A percentile compares a stretch with the other conserved stretches of the same genome.
Evolutionary conservation across 1,140 invertebrate genomes (phyloP).

Genomic region (Bathynomus jamesi): DNA sequence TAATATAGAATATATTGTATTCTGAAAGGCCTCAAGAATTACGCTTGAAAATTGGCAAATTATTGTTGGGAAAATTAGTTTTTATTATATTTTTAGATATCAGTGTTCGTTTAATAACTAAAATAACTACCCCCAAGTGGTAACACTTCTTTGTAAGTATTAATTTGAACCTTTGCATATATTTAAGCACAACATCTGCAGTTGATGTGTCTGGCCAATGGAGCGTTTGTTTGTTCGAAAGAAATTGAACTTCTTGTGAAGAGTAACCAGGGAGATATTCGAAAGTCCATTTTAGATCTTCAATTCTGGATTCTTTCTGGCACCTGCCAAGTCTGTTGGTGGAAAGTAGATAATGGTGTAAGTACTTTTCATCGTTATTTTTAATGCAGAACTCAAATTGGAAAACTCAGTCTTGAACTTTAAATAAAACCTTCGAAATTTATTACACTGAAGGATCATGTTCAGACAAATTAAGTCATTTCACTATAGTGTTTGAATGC

Average conservation of each 20-base stretch:
- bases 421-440: neutral
- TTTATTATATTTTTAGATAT: too few relatives aligned
- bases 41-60: too few relatives aligned
- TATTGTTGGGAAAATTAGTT: too few relatives aligned
- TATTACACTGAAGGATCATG: neutral
- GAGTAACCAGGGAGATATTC: neutral
- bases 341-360: neutral
- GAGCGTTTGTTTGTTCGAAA: neutral
- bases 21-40: too few relatives aligned
- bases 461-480: neutral
- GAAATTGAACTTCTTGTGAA: neutral
- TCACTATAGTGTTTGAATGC: neutral
- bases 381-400: neutral
- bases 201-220: constrained; percentile 17
- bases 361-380: neutral
- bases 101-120: too few relatives aligned
- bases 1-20: neutral
- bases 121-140: too few relatives aligned
- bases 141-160: too few relatives aligned
- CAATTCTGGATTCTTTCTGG: neutral
- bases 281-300: neutral
- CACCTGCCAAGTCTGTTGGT: neutral
- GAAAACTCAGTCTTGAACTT: neutral
- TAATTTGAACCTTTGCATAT: too few relatives aligned
- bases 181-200: constrained; percentile 20